A percentile compares a stretch with the other conserved stretches of the same genome.
Conservation (phyloP, 2,888 invertebrate genomes). For the Fragum sueziense region DNA sequence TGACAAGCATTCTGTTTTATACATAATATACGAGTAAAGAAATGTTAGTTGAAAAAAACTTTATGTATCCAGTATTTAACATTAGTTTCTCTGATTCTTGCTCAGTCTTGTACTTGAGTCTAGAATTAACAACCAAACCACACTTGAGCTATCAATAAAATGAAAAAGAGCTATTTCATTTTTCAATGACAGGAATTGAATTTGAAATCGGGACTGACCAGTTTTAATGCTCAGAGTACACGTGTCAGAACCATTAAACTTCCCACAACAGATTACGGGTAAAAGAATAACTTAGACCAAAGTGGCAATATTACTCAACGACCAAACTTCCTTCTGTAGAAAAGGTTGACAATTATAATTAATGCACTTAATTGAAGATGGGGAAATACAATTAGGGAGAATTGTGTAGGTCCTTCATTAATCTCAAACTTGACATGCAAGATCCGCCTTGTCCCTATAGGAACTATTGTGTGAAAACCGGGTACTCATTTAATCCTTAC, state of each 20-base stretch:
- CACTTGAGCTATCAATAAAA: too few species aligned
- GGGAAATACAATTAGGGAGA: constrained; percentile 15
- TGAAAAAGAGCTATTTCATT: too few species aligned
- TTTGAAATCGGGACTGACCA: constrained; percentile 6
- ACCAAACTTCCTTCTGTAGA: constrained; percentile 22
- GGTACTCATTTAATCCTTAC: constrained; percentile 1
- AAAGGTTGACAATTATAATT: constrained; percentile 23
- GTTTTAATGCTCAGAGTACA: neutral
- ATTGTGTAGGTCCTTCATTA: constrained; percentile 23
- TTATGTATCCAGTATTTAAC: too few species aligned
- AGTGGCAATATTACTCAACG: constrained; percentile 22
- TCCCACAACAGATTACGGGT: neutral
- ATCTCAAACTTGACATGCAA: constrained; percentile 1
- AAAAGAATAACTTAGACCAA: neutral
- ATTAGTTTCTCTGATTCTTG: too few species aligned
- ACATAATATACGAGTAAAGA: too few species aligned
- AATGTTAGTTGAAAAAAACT: too few species aligned
- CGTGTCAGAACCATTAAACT: neutral
- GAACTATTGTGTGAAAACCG: constrained; percentile 5
- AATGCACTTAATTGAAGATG: constrained; percentile 20
- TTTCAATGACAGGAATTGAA: neutral
- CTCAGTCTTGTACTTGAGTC: too few species aligned
- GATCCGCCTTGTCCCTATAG: constrained; percentile 12
- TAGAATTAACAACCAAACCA: too few species aligned
- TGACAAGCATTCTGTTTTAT: too few species aligned